Conservation (phyloP, 2,113 vertebrate species). For the Nibea coibor region DNA sequence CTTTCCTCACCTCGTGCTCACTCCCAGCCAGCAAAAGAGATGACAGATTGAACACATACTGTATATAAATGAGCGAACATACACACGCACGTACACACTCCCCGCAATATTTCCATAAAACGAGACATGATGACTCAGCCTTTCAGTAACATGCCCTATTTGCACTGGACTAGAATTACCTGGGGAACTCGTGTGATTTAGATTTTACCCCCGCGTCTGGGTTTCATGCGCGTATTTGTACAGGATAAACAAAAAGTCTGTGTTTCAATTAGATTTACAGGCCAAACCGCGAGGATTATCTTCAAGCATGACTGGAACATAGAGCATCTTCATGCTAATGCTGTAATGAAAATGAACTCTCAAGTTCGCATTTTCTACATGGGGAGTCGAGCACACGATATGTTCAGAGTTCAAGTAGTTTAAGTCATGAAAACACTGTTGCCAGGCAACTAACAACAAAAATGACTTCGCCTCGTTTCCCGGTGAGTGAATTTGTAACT, state of each 20-base stretch:
- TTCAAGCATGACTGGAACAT: conserved; percentile 7
- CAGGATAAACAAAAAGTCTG: conserved; percentile 13
- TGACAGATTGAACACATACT: conserved; percentile 60
- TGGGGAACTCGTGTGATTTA: conserved; percentile 40
- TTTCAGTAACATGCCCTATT: conserved; percentile 50
- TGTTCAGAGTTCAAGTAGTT: background rate
- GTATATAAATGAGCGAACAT: conserved; percentile 45
- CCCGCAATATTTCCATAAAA: conserved; percentile 46
- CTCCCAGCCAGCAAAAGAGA: conserved; percentile 19
- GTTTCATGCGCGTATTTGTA: conserved; percentile 24
- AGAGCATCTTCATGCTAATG: background rate
- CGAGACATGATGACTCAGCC: conserved; percentile 62
- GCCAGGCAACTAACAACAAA: conserved; percentile 25
- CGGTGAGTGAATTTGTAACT: background rate
- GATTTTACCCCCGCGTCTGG: conserved; percentile 32
- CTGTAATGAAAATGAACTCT: background rate
- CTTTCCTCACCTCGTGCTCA: conserved; percentile 21
- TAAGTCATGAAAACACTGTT: conserved; percentile 13
- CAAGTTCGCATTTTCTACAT: background rate
- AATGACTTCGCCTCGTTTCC: background rate
- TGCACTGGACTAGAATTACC: conserved; percentile 51
- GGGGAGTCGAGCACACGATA: background rate
- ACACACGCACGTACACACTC: conserved; percentile 21
- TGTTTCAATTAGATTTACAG: conserved; percentile 16
- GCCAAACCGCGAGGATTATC: conserved; percentile 11